Evolutionary conservation across 1,140 invertebrate species (phyloP), one percentile per base, ranked within the genome.

Genomic region (Adelges cooleyi): DNA sequence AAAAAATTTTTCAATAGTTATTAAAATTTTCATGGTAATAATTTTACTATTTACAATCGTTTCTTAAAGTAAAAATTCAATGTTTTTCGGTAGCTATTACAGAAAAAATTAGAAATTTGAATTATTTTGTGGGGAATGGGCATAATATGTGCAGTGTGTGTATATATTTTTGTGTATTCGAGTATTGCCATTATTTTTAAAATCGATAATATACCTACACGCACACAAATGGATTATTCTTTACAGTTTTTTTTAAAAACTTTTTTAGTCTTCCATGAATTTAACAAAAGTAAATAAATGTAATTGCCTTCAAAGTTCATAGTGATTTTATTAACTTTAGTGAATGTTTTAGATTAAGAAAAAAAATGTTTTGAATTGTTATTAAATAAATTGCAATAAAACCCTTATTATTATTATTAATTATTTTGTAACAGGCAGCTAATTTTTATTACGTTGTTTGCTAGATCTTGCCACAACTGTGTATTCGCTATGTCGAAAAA

Each of bases 211-310:
- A 33, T 33, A 11, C 22, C 27, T 36, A 40, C 38, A 54, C 22
- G n/a, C 33, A 33, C 25, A 48, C 40, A 33, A 44, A 17, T 40
- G 38, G 23, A 9, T 59, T 59, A 62, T 29, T 62, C 25, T 62
- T 15, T 62, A 62, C 29, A 48, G 42, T 48, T 48, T 27, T 17
- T 56, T 25, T n/a, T n/a, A n/a, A n/a, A 33, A 33, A 33, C 29
- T 33, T 46, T 42, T 62, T 62, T 48, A 33, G 56, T 62, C 56
- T 62, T 62, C 56, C 56, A 62, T 25, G 38, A 59, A 8, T 59
- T 59, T 17, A 25, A 42, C 22, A 27, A 56, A 56, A 25, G 11
- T 42, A 33, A 33, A 33, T 33, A 33, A 33, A 6, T 33, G 29
- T 33, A 33, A 33, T 6, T 33, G 29, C 11, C 29, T 33, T 33